phyloP scores from a whole-genome alignment of 2,797 vertebrate species.

The Xerus rutilus region DNA sequence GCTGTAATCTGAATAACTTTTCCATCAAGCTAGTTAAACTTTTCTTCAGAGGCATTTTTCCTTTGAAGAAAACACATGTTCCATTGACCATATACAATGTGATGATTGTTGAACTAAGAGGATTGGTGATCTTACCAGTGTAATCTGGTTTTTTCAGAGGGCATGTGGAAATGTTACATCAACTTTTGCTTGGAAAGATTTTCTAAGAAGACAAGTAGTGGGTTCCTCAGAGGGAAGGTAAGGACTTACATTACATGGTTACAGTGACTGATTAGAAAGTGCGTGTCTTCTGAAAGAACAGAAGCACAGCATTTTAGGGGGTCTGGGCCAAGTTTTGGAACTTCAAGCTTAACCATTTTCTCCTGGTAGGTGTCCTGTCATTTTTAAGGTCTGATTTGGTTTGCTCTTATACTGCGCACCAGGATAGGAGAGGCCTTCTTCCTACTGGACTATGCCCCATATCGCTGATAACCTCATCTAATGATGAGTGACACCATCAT shows the following conservation, averaged over 20 bases:
- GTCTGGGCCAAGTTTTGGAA: not conserved
- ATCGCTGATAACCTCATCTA: not conserved
- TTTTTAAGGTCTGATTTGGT: not conserved
- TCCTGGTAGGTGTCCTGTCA: not conserved
- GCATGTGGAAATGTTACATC: constrained; percentile 95
- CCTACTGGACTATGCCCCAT: not conserved
- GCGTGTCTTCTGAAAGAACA: not conserved
- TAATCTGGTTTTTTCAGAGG: constrained; percentile 87
- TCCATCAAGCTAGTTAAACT: not conserved
- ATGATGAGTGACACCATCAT: not conserved
- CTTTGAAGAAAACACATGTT: not conserved
- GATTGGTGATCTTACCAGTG: not conserved
- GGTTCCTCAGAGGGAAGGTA: constrained; percentile 93
- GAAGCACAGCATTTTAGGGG: not conserved
- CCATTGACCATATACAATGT: not conserved
- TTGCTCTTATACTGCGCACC: not conserved
- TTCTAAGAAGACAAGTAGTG: constrained; percentile 94
- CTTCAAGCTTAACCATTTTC: not conserved
- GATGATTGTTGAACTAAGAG: not conserved
- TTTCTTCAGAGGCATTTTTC: constrained; percentile 42
- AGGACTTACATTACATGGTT: not conserved
- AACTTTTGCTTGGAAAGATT: constrained; percentile 93
- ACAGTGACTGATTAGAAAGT: not conserved
- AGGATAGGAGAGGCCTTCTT: not conserved
- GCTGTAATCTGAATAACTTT: not conserved